Percentiles rank a stretch among this genome's conserved stretches.
phyloP scores from a whole-genome alignment of 2,797 vertebrate genomes.

The Acropternis orthonyx region DNA sequence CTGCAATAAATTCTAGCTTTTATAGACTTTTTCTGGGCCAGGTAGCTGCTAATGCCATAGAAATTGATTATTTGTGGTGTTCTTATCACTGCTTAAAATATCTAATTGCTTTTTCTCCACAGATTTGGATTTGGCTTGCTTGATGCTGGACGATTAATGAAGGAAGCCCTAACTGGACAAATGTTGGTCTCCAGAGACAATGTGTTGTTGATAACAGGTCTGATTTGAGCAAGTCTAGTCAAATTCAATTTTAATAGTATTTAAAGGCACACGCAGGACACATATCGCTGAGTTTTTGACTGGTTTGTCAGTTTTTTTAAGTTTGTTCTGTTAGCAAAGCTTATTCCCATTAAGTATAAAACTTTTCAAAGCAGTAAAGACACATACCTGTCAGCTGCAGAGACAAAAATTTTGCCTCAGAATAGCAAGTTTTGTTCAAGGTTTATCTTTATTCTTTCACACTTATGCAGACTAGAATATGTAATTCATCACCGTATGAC shows the following conservation, averaged over 20 bases:
- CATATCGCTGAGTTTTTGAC: background rate
- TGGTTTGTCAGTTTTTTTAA: background rate
- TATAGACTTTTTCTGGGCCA: constrained; percentile 70
- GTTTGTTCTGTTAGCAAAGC: background rate
- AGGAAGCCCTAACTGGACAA: constrained; percentile 65
- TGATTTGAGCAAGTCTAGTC: constrained; percentile 53
- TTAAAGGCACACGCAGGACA: constrained; percentile 21
- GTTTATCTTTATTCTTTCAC: background rate
- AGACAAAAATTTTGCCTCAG: background rate
- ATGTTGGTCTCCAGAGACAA: constrained; percentile 52
- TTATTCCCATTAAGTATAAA: constrained; percentile 21
- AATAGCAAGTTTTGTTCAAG: background rate
- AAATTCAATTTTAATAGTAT: constrained; percentile 64
- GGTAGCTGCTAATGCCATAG: constrained; percentile 68
- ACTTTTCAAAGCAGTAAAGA: background rate
- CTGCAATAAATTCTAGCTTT: constrained; percentile 71
- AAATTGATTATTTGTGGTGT: constrained; percentile 75
- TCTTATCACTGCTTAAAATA: constrained; percentile 77
- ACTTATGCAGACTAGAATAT: background rate
- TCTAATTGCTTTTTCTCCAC: constrained; percentile 74
- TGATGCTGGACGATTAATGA: constrained; percentile 65
- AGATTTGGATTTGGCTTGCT: constrained; percentile 67
- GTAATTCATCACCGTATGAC: background rate
- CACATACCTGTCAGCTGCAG: background rate
- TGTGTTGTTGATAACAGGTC: constrained; percentile 57